Evolutionary conservation across 2,797 vertebrate species (phyloP), one percentile per base, ranked within the genome.

Genomic region (Argentina silus): DNA sequence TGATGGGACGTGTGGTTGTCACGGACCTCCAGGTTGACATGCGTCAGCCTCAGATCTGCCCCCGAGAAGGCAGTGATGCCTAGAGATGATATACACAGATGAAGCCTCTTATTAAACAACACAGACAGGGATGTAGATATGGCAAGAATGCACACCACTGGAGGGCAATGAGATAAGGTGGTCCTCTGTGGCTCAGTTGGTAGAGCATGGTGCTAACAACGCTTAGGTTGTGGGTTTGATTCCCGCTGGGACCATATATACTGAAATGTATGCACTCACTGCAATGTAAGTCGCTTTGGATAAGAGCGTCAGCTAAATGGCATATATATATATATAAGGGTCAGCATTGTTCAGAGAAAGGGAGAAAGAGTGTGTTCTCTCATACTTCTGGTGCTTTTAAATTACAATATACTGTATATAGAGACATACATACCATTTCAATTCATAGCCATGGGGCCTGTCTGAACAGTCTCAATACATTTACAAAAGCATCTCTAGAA

Each of bases 1-100:
- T 90, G 71, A 76, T 92, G 90, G 66, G 65, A 73, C 70, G 10
- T n/a, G 56, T 83, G 81, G 85, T 92, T 91, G 7, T 87, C 60
- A 0, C 55, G 0, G 4, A 6, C 10, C 60, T 90, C 75, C 65
- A 89, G 81, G 82, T 92, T 81, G n/a, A 89, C 77, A 0, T 83
- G 9, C 75, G 63, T 88, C 14, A 92, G 81, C 3, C 7, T 55
- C n/a, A 72, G 62, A 65, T 19, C 51, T 57, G 48, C 23, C 9
- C 47, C 12, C 4, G 14, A 44, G 66, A 50, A 67, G n/a, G 48
- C 76, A 80, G 12, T 8, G 55, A 57, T 56, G 0, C 1, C 2
- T 0, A 14, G 1, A 1, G 6, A 84, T 86, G 69, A 36, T 27
- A 67, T 51, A 65, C 60, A 68, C 6, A 65, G 2, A 74, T 4